Conservation (phyloP, 2,113 vertebrate species). For the Calyptomena viridis region DNA sequence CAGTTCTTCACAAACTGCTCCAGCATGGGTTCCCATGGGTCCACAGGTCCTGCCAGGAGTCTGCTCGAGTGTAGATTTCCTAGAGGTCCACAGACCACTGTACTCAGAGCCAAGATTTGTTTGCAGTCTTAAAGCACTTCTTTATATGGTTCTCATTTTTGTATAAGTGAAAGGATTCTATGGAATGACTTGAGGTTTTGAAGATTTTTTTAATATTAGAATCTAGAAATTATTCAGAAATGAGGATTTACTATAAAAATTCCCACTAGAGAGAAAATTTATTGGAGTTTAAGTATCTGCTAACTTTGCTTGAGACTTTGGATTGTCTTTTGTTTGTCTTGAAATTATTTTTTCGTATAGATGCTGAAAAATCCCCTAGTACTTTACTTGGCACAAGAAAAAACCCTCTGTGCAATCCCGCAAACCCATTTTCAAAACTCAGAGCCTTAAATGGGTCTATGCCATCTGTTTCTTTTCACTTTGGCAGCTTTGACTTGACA, state of each 20-base stretch:
- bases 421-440: background rate
- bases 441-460: background rate
- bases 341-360: background rate
- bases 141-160: background rate
- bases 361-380: background rate
- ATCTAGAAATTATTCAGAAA: background rate
- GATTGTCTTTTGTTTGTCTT: background rate
- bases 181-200: background rate
- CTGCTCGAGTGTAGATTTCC: background rate
- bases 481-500: conserved; percentile 47
- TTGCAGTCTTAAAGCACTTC: background rate
- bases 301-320: background rate
- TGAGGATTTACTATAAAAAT: background rate
- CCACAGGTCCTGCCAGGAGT: background rate
- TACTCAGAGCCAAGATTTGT: background rate
- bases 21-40: background rate
- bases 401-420: background rate
- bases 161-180: background rate
- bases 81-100: background rate
- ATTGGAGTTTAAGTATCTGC: background rate
- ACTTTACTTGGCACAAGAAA: background rate
- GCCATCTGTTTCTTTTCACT: conserved; percentile 35
- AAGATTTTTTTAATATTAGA: background rate
- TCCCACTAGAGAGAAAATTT: background rate
- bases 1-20: background rate